Evolutionary conservation across 2,113 vertebrate genomes (phyloP).

Genomic region (Sapayoa aenigma): DNA sequence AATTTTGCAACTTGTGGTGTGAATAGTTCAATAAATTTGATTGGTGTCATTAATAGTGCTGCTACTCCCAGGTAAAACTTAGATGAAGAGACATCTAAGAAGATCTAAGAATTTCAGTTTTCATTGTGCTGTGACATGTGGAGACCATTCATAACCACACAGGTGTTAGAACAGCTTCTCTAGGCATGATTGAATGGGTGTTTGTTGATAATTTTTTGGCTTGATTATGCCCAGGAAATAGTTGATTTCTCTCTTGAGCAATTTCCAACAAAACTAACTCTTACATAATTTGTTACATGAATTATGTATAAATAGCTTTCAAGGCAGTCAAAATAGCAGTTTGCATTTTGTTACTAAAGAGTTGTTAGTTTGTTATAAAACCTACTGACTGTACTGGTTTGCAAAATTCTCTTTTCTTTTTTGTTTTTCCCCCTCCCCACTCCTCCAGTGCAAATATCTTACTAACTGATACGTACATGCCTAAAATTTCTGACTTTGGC

Average conservation of each 20-base stretch:
- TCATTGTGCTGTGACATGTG: not conserved
- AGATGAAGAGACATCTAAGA: not conserved
- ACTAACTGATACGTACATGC: conserved; percentile 79
- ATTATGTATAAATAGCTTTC: not conserved
- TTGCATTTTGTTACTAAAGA: not conserved
- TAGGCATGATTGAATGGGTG: not conserved
- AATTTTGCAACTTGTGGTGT: not conserved
- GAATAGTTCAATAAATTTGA: not conserved
- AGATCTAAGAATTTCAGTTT: not conserved
- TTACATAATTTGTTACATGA: not conserved
- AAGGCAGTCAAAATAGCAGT: not conserved
- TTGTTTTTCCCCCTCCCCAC: not conserved
- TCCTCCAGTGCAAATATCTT: conserved; percentile 88
- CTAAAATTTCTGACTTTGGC: conserved; percentile 97
- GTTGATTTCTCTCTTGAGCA: not conserved
- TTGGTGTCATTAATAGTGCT: not conserved
- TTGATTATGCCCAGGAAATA: not conserved
- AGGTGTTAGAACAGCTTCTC: not conserved
- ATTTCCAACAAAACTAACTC: not conserved
- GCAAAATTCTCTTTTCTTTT: not conserved
- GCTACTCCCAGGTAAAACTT: not conserved
- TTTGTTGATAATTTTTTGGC: not conserved
- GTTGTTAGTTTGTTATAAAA: not conserved
- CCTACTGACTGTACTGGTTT: not conserved
- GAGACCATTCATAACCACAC: not conserved